These are phyloP conservation scores for Ceratina japonica DNA, from an alignment of 1,140 invertebrate species.

Conservation along the genomic window DNA sequence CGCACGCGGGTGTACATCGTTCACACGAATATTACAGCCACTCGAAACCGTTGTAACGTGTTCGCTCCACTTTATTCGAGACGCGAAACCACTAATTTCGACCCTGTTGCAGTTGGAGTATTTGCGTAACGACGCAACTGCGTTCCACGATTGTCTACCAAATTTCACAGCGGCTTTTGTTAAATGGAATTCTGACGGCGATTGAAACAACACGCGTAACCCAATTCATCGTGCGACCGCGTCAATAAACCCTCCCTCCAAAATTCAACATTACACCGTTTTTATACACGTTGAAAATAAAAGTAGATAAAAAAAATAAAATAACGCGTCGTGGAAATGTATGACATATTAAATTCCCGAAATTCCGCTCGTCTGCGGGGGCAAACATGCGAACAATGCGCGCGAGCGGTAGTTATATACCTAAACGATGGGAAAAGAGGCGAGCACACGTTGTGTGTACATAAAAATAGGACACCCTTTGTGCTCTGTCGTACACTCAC, in stretches of 20 bases:
- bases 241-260: too few species aligned
- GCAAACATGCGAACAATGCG: conserved; percentile 8
- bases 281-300: too few species aligned
- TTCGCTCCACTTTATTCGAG: not conserved
- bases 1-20: not conserved
- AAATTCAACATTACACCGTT: too few species aligned
- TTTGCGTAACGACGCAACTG: conserved; percentile 1
- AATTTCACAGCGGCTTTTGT: too few species aligned
- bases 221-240: too few species aligned
- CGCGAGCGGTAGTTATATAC: not conserved
- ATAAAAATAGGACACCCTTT: conserved; percentile 60
- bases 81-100: conserved; percentile 2
- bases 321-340: too few species aligned
- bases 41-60: not conserved
- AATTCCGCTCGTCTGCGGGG: too few species aligned
- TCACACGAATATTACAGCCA: conserved; percentile 25
- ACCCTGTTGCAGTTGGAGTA: not conserved
- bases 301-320: too few species aligned
- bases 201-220: too few species aligned
- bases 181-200: too few species aligned
- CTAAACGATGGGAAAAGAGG: conserved; percentile 25
- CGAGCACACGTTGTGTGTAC: conserved; percentile 19
- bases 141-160: too few species aligned
- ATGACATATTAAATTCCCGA: not conserved
- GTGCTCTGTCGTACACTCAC: conserved; percentile 43